Conservation (phyloP, 2,888 invertebrate genomes). For the Lumbricus terrestris region DNA sequence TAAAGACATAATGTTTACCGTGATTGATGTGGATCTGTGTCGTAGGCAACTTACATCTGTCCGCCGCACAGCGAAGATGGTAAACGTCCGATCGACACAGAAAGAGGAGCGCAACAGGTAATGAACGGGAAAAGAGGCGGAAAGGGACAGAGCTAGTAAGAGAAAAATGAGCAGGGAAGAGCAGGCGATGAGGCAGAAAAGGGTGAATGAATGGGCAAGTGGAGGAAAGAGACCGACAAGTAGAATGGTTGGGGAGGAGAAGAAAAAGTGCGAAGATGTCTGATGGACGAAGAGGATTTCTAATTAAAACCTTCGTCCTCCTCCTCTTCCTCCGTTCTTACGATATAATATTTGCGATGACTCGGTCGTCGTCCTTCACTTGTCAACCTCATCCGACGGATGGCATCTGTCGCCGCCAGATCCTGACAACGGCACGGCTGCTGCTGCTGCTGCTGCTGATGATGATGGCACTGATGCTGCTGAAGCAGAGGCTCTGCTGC, state of each 20-base stretch:
- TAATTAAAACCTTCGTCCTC: neutral
- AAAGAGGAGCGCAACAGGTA: neutral
- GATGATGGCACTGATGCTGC: neutral
- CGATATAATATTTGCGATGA: too few relatives aligned
- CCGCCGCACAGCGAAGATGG: neutral
- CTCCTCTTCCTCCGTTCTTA: too few relatives aligned
- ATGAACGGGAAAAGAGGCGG: neutral
- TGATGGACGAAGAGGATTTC: neutral
- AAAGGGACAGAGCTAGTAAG: neutral
- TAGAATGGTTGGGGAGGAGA: neutral
- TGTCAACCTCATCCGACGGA: neutral
- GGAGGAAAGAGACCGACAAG: neutral
- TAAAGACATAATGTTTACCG: neutral
- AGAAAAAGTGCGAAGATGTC: neutral
- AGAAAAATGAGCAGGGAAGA: neutral
- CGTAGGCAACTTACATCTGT: neutral
- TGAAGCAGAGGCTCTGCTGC: neutral
- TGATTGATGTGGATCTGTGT: neutral
- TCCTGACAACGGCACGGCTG: neutral
- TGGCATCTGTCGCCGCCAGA: neutral
- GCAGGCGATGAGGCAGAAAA: neutral
- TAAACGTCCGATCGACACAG: neutral
- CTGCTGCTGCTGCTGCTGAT: neutral
- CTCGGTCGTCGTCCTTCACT: neutral
- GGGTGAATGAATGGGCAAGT: too few relatives aligned